Percentiles rank a stretch among this genome's conserved stretches.
phyloP scores from a whole-genome alignment of 2,888 invertebrate species.

The Adineta ricciae region DNA sequence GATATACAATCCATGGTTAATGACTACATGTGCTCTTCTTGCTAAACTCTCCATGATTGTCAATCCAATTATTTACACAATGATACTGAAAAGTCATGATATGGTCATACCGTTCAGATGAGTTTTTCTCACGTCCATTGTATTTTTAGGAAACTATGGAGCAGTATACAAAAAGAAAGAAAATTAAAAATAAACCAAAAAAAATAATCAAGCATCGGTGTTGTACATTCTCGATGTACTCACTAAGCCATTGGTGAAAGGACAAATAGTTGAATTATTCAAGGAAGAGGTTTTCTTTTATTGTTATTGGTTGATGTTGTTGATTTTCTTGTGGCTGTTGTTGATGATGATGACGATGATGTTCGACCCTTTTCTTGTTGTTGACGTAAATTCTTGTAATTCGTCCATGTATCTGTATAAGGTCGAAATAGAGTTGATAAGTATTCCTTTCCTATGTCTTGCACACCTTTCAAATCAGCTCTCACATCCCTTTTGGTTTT shows the following conservation, averaged over 20 bases:
- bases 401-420: neutral
- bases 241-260: neutral
- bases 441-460: neutral
- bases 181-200: neutral
- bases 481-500: neutral
- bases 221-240: neutral
- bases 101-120: neutral
- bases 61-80: slow-evolving; percentile 41
- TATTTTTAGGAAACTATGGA: neutral
- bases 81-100: neutral
- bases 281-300: neutral
- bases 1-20: slow-evolving; percentile 36
- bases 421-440: neutral
- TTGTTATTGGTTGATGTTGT: neutral
- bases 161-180: too few species aligned
- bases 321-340: neutral
- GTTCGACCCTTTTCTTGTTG: neutral
- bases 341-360: neutral
- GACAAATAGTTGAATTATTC: neutral
- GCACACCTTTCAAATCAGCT: neutral
- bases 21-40: slow-evolving; percentile 37
- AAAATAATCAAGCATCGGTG: neutral
- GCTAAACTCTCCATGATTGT: slow-evolving; percentile 40
- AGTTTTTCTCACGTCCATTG: neutral
- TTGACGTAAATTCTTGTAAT: neutral